These are phyloP conservation scores for Aplidium turbinatum DNA, from an alignment of 23 tunicate species.

Conservation along the genomic window DNA sequence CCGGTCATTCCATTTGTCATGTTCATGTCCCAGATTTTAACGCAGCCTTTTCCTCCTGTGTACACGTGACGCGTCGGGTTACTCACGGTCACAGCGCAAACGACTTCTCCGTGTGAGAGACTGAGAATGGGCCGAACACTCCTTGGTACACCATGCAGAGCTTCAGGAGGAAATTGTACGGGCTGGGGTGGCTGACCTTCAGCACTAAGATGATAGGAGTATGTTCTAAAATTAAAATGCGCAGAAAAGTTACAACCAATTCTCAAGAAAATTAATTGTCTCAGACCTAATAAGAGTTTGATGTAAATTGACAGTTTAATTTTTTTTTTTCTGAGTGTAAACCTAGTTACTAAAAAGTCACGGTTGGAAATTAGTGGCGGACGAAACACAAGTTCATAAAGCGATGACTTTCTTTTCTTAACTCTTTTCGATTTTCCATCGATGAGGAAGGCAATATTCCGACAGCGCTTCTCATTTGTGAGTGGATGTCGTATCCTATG, in stretches of 20 bases:
- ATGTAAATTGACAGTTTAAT: no score
- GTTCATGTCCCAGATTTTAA: slow-evolving; percentile 96
- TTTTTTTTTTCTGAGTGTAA: no score
- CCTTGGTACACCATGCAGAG: slow-evolving; percentile 82
- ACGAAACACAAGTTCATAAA: neutral
- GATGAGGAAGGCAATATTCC: neutral
- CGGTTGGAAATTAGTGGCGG: no score
- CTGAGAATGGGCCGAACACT: slow-evolving; percentile 69
- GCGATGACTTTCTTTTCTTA: neutral
- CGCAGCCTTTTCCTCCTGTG: slow-evolving; percentile 97
- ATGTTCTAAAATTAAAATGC: slow-evolving; percentile 41
- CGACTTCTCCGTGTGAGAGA: slow-evolving; percentile 88
- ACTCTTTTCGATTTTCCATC: slow-evolving; percentile 29
- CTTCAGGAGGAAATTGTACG: slow-evolving; percentile 89
- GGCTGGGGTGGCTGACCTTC: slow-evolving; percentile 92
- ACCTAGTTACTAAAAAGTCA: no score
- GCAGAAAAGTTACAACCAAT: no score
- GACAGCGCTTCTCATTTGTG: slow-evolving; percentile 30
- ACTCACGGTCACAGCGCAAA: slow-evolving; percentile 93
- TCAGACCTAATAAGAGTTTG: no score
- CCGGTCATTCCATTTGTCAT: slow-evolving; percentile 39
- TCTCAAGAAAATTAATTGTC: no score
- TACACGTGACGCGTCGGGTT: slow-evolving; percentile 84
- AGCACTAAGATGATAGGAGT: slow-evolving; percentile 77
- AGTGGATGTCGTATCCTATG: slow-evolving; percentile 37